Base-by-base conservation (phyloP, 2,888 invertebrate genomes). In the Drosophila nigricruria region DNA sequence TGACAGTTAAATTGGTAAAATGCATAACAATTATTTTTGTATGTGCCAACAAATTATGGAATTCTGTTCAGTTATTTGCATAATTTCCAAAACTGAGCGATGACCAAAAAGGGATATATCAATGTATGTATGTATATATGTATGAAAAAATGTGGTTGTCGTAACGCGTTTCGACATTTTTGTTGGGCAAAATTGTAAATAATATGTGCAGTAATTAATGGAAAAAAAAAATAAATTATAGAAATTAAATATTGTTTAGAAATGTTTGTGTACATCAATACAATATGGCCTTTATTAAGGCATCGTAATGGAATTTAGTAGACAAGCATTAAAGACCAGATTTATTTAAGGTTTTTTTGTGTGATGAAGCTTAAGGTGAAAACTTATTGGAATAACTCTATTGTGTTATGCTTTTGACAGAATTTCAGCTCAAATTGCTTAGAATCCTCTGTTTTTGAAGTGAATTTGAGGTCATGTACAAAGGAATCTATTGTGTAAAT, bases 1-100 rank as follows among this genome's bases (percentile, higher is more conserved):
- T 85, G 68, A 49, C 65, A 77, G 57, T 61, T 73, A 73, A 86
- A 82, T 79, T 70, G 66, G 63, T 61, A 79, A 81, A 74, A 66
- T 54, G 60, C 68, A 61, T 40, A 58, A 45, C 66, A 65, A 59
- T 66, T 67, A 61, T 61, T 59, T 43, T 38, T 50, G 54, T 9
- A 27, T 67, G 30, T 18, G 40, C 45, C 52, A 32, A 34, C 43
- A 58, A 64, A 64, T 64, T 57, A 56, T 61, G 50, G 34, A 50
- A 50, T 45, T 43, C 38, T 25, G 40, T 47, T 43, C 40, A 49
- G 38, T 25, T 66, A 54, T 32, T 62, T 49, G 32, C 47, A 72
- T 66, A 66, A 66, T 71, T 65, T 53, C 18, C 65, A 49, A 49
- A 30, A 36, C 38, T 64, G 34, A 49, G 36, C 67, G 40, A 34